These are phyloP conservation scores for Scaptomyza caliginosa DNA, from an alignment of 2,888 invertebrate genomes.

Conservation along the genomic window DNA sequence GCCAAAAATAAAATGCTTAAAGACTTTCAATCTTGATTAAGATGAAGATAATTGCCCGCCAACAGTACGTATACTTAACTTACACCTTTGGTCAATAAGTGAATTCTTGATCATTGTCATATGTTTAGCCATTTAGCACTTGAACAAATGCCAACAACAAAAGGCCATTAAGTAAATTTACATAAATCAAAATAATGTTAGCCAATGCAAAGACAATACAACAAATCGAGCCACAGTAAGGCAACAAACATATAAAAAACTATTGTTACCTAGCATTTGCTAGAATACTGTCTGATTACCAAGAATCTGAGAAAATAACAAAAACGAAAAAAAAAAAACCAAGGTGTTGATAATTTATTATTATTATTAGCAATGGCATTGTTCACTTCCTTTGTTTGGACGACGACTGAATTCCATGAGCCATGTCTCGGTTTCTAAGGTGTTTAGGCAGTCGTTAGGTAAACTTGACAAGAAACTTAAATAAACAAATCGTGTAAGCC, in stretches of 20 bases:
- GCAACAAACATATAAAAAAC: conserved; percentile 39
- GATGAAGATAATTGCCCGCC: no score
- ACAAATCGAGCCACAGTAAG: conserved; percentile 45
- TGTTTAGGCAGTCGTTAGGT: conserved; percentile 14
- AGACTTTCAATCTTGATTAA: no score
- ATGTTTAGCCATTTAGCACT: conserved; percentile 61
- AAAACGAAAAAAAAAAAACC: conserved; percentile 14
- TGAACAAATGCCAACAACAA: conserved; percentile 66
- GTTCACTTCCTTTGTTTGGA: conserved; percentile 49
- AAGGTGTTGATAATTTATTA: conserved; percentile 74
- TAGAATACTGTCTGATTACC: conserved; percentile 55
- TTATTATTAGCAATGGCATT: conserved; percentile 67
- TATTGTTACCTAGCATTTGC: conserved; percentile 32
- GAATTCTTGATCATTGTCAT: conserved; percentile 11
- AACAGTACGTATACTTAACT: no score
- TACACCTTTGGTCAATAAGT: background rate
- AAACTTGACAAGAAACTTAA: conserved; percentile 17
- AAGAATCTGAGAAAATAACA: conserved; percentile 12
- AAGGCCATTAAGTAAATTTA: conserved; percentile 72
- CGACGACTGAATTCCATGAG: conserved; percentile 18
- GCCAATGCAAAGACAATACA: conserved; percentile 43
- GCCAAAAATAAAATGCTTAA: no score
- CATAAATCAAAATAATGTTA: conserved; percentile 64
- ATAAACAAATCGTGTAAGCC: conserved; percentile 11
- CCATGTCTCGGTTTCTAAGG: conserved; percentile 11